Conservation (phyloP, 2,797 vertebrate genomes). For the Ispidina lecontei region DNA sequence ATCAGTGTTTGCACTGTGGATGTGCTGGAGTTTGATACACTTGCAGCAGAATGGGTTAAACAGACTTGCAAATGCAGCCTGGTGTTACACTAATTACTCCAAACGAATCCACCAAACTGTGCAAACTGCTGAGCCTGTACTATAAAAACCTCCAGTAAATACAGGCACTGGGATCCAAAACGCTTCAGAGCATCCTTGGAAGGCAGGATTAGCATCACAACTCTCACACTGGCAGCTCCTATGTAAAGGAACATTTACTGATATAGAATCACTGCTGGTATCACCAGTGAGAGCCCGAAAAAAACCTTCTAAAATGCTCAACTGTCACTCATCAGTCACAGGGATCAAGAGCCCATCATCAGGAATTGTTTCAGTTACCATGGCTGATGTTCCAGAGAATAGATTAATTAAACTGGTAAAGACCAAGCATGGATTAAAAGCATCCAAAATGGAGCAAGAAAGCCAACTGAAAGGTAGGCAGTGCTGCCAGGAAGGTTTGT, state of each 20-base stretch:
- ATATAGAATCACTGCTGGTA: too few species aligned
- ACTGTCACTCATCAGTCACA: constrained; percentile 4
- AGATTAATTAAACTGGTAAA: constrained; percentile 76
- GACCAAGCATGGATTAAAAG: constrained; percentile 22
- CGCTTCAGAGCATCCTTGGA: neutral
- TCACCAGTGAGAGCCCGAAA: neutral
- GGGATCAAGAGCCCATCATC: constrained; percentile 53
- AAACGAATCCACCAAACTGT: neutral
- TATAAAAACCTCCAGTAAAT: neutral
- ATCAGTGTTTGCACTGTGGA: neutral
- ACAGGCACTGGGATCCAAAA: neutral
- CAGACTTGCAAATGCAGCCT: neutral
- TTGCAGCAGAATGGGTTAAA: neutral
- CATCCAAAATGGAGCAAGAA: neutral
- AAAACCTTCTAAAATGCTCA: neutral
- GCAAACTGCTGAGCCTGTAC: neutral
- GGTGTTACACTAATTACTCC: neutral
- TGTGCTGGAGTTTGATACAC: neutral
- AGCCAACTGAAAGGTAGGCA: neutral
- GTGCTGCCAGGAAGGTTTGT: neutral
- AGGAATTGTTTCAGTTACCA: constrained; percentile 63
- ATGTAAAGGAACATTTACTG: neutral
- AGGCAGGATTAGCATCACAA: neutral
- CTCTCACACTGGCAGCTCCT: neutral
- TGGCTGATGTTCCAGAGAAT: constrained; percentile 55